phyloP scores from a whole-genome alignment of 2,113 vertebrate genomes.

The Pterocles burchelli region DNA sequence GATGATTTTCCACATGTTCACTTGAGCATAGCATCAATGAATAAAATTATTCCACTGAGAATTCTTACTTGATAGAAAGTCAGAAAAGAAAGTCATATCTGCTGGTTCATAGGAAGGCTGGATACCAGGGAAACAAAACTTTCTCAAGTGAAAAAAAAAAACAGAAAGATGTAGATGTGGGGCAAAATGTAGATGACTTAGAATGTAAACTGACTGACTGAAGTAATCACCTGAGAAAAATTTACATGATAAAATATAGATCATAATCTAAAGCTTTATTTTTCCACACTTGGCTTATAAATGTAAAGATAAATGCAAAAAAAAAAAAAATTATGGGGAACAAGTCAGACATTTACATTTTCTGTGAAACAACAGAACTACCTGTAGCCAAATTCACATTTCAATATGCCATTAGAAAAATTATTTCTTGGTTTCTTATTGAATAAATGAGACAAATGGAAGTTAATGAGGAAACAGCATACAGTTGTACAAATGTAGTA shows the following conservation, averaged over 20 bases:
- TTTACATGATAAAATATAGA: background rate
- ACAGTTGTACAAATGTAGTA: background rate
- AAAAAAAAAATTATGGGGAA: background rate
- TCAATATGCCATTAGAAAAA: background rate
- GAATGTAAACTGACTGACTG: background rate
- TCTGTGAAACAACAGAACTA: background rate
- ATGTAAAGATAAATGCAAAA: background rate
- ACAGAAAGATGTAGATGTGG: background rate
- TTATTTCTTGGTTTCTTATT: background rate
- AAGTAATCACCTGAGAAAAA: background rate
- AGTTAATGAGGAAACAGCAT: background rate
- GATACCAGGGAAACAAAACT: background rate
- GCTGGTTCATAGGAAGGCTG: background rate
- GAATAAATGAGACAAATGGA: background rate
- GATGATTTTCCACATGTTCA: background rate
- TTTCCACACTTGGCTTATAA: background rate
- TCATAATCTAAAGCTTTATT: background rate
- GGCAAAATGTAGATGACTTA: background rate
- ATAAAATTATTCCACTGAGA: background rate
- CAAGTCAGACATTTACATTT: background rate
- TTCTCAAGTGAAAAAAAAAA: background rate
- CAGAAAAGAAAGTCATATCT: background rate
- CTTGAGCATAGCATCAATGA: background rate
- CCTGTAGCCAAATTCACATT: background rate
- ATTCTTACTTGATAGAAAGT: background rate